A percentile compares a stretch with the other conserved stretches of the same genome.
phyloP scores from a whole-genome alignment of 2,113 vertebrate species.

The Tupaia tana region DNA sequence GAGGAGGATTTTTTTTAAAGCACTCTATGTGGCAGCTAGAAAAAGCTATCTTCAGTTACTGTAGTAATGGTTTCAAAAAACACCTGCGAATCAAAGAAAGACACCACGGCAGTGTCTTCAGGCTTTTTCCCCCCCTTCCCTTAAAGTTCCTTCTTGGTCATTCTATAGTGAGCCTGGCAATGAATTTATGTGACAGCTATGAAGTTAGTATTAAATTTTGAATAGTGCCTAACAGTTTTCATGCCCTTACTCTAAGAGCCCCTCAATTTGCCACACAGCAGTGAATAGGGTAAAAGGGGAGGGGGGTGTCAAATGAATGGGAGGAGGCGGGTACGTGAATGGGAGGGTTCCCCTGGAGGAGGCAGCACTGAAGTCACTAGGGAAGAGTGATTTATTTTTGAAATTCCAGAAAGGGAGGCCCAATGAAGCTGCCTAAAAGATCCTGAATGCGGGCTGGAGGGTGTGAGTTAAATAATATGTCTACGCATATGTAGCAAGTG shows the following conservation, averaged over 20 bases:
- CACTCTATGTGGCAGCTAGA: constrained; percentile 77
- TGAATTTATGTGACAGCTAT: constrained; percentile 93
- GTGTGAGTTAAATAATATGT: constrained; percentile 48
- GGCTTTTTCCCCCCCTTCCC: constrained; percentile 69
- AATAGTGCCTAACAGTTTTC: constrained; percentile 83
- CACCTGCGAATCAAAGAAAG: constrained; percentile 88
- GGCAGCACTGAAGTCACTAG: constrained; percentile 8
- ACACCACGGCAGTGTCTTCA: constrained; percentile 77
- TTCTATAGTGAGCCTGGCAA: constrained; percentile 77
- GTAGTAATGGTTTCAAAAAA: constrained; percentile 85
- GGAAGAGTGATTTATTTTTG: constrained; percentile 78
- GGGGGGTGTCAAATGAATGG: constrained; percentile 13
- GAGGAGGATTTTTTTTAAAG: constrained; percentile 51
- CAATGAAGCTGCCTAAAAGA: constrained; percentile 40
- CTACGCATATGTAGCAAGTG: neutral
- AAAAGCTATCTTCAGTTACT: constrained; percentile 80
- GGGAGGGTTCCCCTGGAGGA: constrained; percentile 34
- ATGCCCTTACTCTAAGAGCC: constrained; percentile 69
- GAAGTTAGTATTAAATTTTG: constrained; percentile 88
- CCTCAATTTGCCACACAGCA: constrained; percentile 81
- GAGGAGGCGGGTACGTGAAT: neutral
- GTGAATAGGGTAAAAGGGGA: constrained; percentile 74
- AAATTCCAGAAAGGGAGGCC: constrained; percentile 63
- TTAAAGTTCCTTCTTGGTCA: constrained; percentile 77
- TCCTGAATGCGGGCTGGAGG: neutral